Evolutionary conservation across 1,140 invertebrate species (phyloP), one percentile per base, ranked within the genome.

Genomic region (Oncopodura yosiiana): DNA sequence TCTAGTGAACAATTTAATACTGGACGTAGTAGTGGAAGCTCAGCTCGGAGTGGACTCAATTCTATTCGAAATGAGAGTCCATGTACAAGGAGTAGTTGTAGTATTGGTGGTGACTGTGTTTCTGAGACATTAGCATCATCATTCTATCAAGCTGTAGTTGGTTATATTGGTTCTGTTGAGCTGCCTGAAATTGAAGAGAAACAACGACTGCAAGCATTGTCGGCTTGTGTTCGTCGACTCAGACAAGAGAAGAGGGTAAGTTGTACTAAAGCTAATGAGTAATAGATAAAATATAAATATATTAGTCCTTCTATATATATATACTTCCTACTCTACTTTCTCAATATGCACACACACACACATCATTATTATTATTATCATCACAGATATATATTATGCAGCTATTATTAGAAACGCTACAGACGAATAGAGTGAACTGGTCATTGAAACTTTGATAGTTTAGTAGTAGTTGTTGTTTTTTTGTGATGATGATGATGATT

Each of bases 141-240:
- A n/a, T 24, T 12, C 39, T 16, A 50, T 29, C 57, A 53, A 52
- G 86, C 86, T 1, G 80, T 95, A 14, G 87, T 95, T 3, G 91
- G 92, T 0, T 96, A 95, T 70, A 75, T 95, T 42, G 92, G 93
- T 3, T 94, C 91, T 0, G 93, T 95, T 44, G 92, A 95, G 72
- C 93, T 93, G 75, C 91, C 91, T 0, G 85, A 91, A 66, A 73
- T 86, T 36, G 80, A 83, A 45, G 52, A 55, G 26, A 63, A 52
- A 18, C 27, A 70, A n/a, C 62, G 70, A 6, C 62, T 78, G 21
- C 72, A 81, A 69, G 77, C 80, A 42, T 71, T 84, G 27, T 69
- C 78, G 49, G 89, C 82, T 50, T 93, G 91, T 66, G 91, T 96
- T 18, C 79, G 87, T 55, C 82, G 91, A 66, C 70, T 96, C 29